Conservation (phyloP, 2,113 vertebrate species). For the Silurus asotus region DNA sequence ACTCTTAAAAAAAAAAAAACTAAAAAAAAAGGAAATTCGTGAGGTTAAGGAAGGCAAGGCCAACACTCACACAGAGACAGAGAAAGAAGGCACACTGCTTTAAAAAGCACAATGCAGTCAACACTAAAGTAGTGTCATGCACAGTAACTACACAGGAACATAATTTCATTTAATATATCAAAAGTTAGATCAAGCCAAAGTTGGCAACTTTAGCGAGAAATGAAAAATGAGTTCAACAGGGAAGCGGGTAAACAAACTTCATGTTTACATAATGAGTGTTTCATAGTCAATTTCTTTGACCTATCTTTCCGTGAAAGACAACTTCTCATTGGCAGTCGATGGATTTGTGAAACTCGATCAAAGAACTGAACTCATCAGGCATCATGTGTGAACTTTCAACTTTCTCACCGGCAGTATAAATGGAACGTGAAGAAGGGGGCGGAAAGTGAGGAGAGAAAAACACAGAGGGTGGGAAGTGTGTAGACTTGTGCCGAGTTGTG, state of each 20-base stretch:
- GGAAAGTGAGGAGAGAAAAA: not conserved
- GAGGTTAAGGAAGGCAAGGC: slow-evolving; percentile 54
- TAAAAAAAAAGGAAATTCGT: not conserved
- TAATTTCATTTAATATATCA: slow-evolving; percentile 47
- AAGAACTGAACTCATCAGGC: not conserved
- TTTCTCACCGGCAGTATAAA: slow-evolving; percentile 12
- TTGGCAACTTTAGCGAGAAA: slow-evolving; percentile 55
- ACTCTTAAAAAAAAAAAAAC: not conserved
- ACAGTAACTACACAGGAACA: slow-evolving; percentile 29
- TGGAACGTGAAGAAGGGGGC: not conserved
- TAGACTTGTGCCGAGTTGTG: not conserved
- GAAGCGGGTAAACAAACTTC: slow-evolving; percentile 16
- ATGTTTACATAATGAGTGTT: slow-evolving; percentile 31
- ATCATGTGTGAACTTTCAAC: not conserved
- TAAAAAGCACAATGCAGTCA: slow-evolving; percentile 61
- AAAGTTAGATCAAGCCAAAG: slow-evolving; percentile 40
- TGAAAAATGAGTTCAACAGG: slow-evolving; percentile 5
- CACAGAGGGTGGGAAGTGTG: not conserved
- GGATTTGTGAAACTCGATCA: not conserved
- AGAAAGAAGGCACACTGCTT: slow-evolving; percentile 76
- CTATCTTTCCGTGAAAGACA: slow-evolving; percentile 9
- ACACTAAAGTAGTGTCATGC: slow-evolving; percentile 61
- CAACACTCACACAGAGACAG: slow-evolving; percentile 66
- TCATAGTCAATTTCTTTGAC: not conserved
- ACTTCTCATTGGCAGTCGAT: slow-evolving; percentile 21